Percentiles rank a stretch among this genome's conserved stretches.
These are phyloP conservation scores for Sciurus carolinensis DNA, from an alignment of 2,797 vertebrate species.

Conservation along the genomic window DNA sequence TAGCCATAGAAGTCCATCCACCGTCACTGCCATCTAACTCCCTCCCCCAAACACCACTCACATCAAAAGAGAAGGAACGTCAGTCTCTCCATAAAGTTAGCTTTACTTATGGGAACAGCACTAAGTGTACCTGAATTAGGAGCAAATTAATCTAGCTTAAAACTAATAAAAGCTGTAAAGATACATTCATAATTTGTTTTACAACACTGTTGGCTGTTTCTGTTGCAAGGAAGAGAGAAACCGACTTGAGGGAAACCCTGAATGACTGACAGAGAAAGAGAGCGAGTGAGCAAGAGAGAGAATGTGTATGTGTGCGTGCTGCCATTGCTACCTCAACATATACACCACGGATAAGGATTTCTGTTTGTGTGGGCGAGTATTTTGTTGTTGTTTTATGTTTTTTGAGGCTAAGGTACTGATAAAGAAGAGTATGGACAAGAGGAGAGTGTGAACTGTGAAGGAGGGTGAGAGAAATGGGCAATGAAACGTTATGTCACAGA, in stretches of 20 bases:
- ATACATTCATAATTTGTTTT: conserved; percentile 80
- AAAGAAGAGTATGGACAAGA: not conserved
- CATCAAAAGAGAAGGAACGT: conserved; percentile 12
- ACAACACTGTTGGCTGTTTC: conserved; percentile 66
- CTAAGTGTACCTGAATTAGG: conserved; percentile 36
- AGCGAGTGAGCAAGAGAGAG: too few species aligned
- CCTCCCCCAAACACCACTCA: not conserved
- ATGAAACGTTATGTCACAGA: not conserved
- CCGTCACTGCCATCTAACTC: not conserved
- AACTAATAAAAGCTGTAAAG: not conserved
- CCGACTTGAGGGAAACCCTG: conserved; percentile 73
- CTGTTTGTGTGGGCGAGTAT: not conserved
- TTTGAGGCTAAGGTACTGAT: not conserved
- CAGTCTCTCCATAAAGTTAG: conserved; percentile 11
- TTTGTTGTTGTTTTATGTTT: not conserved
- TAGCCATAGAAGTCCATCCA: not conserved
- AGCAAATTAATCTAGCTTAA: conserved; percentile 19
- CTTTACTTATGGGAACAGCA: not conserved
- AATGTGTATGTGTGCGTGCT: not conserved
- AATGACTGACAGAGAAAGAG: not conserved
- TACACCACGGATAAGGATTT: not conserved
- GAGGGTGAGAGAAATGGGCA: not conserved
- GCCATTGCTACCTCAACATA: conserved; percentile 80
- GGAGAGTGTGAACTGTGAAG: not conserved
- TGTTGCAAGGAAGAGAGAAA: conserved; percentile 60